phyloP scores from a whole-genome alignment of 2,113 vertebrate species.

The Chrysochloris asiatica region DNA sequence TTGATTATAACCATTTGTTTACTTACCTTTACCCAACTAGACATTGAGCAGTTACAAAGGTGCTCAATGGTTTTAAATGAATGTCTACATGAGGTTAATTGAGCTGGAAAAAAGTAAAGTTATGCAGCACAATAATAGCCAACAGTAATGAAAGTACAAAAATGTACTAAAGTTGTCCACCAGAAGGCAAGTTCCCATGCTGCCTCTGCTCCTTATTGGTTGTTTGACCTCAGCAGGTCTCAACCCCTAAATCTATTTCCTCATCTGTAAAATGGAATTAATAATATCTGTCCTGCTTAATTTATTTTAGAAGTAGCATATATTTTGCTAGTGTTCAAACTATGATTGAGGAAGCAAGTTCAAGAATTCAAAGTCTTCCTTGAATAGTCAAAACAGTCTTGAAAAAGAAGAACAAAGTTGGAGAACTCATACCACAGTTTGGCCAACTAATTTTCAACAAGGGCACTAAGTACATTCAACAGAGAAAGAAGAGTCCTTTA shows the following conservation, averaged over 20 bases:
- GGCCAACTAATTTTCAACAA: background rate
- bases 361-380: background rate
- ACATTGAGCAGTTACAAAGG: background rate
- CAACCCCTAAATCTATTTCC: conserved; percentile 50
- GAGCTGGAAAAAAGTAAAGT: background rate
- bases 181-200: background rate
- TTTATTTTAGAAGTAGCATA: background rate
- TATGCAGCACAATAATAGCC: background rate
- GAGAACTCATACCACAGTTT: background rate
- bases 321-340: background rate
- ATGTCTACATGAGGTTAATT: background rate
- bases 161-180: background rate
- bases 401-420: background rate
- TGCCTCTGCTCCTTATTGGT: background rate
- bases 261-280: conserved; percentile 23
- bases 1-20: background rate
- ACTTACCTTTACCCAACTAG: background rate
- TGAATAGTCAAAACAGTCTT: background rate
- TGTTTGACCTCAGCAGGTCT: background rate
- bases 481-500: background rate
- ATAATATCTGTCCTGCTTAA: background rate
- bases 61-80: background rate
- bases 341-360: background rate
- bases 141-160: background rate
- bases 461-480: background rate